Evolutionary conservation across 2,113 vertebrate species (phyloP), one percentile per base, ranked within the genome.

Genomic region (Brachirus orientalis): DNA sequence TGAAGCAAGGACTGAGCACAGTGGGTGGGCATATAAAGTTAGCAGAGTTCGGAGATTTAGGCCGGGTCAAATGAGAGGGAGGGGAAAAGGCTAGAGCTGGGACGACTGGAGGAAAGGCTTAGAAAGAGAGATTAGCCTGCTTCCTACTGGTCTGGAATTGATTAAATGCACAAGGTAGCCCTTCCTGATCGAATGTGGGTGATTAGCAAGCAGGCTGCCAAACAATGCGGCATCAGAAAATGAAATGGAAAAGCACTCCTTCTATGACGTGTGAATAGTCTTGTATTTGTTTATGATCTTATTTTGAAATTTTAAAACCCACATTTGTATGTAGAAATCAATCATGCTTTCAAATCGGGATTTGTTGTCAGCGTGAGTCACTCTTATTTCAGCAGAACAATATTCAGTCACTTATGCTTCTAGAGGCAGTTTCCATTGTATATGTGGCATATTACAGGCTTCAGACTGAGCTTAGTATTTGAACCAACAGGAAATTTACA

Each of bases 401-500:
- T 79, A 58, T 20, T n/a, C 40, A 54, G 7, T 57, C 71, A 69
- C 68, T 75, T 70, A 57, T 66, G 72, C 55, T 59, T 48, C 63
- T 47, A 51, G 56, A 51, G 58, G 63, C 61, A 59, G 35, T 53
- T 73, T 57, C 47, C 45, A 45, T 52, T 73, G 55, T 63, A 71
- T 75, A 64, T 72, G 79, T 69, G 72, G 67, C 33, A 28, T 67
- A 83, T 74, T 76, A 71, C 62, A 77, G 64, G 80, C 78, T 83
- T 79, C 59, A 68, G 68, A 62, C 50, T 14, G 48, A 72, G 78
- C 63, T 48, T 63, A 55, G 68, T 63, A 65, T 79, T 82, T 66
- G 69, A 70, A 89, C 82, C 80, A 63, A 64, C 6, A 36, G 74
- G 52, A 84, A 75, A 82, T 79, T 57, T 72, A 54, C 60, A 77